Conservation (phyloP, 2,113 vertebrate species). For the Montifringilla adamsi region DNA sequence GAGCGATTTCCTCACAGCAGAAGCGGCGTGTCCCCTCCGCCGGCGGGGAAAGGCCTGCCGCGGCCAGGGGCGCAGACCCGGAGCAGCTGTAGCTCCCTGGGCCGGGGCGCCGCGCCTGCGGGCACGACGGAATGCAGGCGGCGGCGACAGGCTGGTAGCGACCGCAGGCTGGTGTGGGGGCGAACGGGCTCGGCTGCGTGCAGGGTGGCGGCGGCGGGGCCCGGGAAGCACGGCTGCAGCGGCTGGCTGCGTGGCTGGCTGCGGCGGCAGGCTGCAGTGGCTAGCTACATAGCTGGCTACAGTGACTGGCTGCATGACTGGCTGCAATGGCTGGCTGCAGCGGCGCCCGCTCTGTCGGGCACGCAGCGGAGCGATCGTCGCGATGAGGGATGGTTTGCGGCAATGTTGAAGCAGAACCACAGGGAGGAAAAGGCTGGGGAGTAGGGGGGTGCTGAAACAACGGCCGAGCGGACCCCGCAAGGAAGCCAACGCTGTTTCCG, state of each 20-base stretch:
- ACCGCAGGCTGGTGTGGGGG: background rate
- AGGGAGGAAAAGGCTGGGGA: fast-evolving
- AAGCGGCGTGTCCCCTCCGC: too few species aligned
- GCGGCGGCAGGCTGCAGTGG: too few species aligned
- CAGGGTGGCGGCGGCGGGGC: too few species aligned
- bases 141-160: too few species aligned
- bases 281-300: too few species aligned
- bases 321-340: background rate
- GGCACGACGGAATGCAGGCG: background rate
- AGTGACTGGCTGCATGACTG: too few species aligned
- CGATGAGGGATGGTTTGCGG: too few species aligned
- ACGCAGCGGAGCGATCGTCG: fast-evolving
- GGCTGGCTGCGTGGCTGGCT: background rate
- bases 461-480: fast-evolving
- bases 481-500: fast-evolving
- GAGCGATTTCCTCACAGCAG: background rate
- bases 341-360: fast-evolving
- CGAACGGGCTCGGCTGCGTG: background rate
- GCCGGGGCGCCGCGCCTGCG: fast-evolving
- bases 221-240: too few species aligned
- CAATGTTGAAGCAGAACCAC: background rate
- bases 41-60: too few species aligned
- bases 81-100: background rate
- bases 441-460: fast-evolving
- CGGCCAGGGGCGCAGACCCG: too few species aligned